A percentile compares a stretch with the other conserved stretches of the same genome.
phyloP scores from a whole-genome alignment of 2,113 vertebrate genomes.

The Camelus dromedarius region DNA sequence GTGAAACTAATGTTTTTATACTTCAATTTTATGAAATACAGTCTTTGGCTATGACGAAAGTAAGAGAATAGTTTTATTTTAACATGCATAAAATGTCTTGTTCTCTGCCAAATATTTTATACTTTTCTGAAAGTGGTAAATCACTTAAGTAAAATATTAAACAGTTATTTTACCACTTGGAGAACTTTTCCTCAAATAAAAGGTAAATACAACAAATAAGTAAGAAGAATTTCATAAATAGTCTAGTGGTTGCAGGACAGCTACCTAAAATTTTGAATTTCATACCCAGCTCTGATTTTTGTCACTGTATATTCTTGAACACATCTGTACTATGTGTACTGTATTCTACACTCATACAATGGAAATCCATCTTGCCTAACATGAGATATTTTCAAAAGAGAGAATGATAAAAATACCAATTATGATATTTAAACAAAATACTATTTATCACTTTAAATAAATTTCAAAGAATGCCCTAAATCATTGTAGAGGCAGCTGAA shows the following conservation, averaged over 20 bases:
- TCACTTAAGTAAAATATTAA: neutral
- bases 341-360: neutral
- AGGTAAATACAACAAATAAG: neutral
- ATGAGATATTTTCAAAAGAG: conserved; percentile 12
- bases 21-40: neutral
- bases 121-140: conserved; percentile 1
- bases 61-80: neutral
- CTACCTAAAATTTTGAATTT: neutral
- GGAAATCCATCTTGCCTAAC: neutral
- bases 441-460: conserved; percentile 16
- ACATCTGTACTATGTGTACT: neutral
- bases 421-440: neutral
- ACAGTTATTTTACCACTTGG: neutral
- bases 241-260: neutral
- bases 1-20: conserved; percentile 14
- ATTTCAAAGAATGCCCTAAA: neutral
- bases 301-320: neutral
- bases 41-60: conserved; percentile 11
- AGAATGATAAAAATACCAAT: conserved; percentile 6
- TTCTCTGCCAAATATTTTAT: neutral
- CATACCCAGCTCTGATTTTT: neutral
- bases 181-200: conserved; percentile 15
- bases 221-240: neutral
- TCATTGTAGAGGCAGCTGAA: neutral
- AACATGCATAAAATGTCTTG: neutral